A percentile compares a stretch with the other conserved stretches of the same genome.
These are phyloP conservation scores for Epirrita christyi DNA, from an alignment of 2,888 invertebrate species.

Conservation along the genomic window DNA sequence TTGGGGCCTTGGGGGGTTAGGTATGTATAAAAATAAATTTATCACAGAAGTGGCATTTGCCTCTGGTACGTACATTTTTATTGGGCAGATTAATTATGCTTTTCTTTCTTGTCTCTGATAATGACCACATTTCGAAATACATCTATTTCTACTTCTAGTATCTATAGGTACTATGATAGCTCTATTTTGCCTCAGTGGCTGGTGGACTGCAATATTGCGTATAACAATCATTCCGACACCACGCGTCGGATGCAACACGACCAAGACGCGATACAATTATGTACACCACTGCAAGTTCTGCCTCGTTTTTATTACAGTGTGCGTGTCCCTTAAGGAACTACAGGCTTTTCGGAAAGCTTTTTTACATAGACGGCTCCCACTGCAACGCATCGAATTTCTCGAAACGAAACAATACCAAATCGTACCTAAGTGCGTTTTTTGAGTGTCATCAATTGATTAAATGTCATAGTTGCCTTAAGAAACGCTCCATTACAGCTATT, in stretches of 20 bases:
- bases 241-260: constrained; percentile 52
- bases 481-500: no score
- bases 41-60: no score
- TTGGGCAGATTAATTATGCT: no score
- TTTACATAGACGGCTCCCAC: background rate
- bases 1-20: no score
- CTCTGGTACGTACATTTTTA: no score
- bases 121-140: no score
- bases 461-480: no score
- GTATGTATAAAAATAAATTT: no score
- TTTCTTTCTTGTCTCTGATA: no score
- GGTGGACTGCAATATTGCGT: constrained; percentile 38
- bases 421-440: no score
- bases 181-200: constrained; percentile 35
- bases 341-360: constrained; percentile 14
- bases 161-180: background rate
- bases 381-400: background rate
- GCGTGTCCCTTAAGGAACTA: constrained; percentile 17
- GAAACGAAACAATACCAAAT: background rate
- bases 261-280: constrained; percentile 58
- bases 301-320: constrained; percentile 48
- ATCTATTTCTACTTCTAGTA: background rate
- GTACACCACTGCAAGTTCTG: constrained; percentile 49
- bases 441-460: no score
- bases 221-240: constrained; percentile 54